Percentiles rank a stretch among this genome's conserved stretches.
Conservation (phyloP, 1,140 invertebrate genomes). For the Magallana angulata region DNA sequence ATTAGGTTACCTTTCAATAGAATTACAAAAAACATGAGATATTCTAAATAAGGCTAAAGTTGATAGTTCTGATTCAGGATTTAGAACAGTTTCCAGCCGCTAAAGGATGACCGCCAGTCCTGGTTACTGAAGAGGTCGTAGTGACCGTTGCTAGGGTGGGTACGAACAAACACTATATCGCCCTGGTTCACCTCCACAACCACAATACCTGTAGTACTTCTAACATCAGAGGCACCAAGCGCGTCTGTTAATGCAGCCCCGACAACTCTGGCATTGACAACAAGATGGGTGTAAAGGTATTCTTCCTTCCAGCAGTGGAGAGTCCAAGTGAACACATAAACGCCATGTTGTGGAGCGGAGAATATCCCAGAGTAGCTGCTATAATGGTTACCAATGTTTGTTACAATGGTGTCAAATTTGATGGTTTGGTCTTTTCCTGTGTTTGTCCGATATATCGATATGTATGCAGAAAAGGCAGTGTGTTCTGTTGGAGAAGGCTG, state of each 20-base stretch:
- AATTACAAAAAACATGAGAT: no score
- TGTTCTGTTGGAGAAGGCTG: not conserved
- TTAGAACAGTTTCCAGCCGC: not conserved
- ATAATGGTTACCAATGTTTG: conserved; percentile 27
- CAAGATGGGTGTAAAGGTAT: not conserved
- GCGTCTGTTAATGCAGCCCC: not conserved
- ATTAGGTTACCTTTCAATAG: no score
- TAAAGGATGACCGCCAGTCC: not conserved
- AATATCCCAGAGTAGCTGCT: conserved; percentile 2
- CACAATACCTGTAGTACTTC: not conserved
- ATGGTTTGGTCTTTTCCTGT: not conserved
- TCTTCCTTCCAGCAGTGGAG: not conserved
- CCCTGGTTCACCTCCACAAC: not conserved
- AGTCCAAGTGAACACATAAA: conserved; percentile 17
- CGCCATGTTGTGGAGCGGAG: not conserved
- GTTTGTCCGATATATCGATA: not conserved
- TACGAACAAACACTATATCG: not conserved
- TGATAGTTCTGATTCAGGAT: no score
- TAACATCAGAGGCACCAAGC: not conserved
- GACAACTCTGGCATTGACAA: not conserved
- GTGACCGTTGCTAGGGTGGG: not conserved
- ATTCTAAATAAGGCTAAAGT: no score
- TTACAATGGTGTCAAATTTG: conserved; percentile 35
- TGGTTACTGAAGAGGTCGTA: not conserved
- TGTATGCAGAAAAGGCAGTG: conserved; percentile 2